Base-by-base conservation (phyloP, 2,113 vertebrate species). In the Ammodytes dubius region DNA sequence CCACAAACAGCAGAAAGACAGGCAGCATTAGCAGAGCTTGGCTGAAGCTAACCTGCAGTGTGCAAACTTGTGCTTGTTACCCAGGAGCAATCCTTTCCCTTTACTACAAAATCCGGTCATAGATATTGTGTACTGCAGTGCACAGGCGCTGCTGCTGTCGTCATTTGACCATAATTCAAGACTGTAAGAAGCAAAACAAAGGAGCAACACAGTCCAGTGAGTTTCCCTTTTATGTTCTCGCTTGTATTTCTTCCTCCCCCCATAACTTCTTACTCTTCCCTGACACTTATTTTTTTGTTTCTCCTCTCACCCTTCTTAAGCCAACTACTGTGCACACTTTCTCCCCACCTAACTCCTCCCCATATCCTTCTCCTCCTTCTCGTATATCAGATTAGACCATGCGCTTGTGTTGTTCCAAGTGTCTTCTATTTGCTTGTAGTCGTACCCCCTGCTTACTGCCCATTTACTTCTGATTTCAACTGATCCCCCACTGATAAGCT, bases 381-480 rank as follows among this genome's bases (percentile, higher is more conserved):
- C 57, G 27, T 67, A 50, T 66, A 77, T 87, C 84, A 86, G 70
- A 79, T 88, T 63, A 65, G 39, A 64, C 27, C 56, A 59, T 52
- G 56, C 43, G 12, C 53, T 61, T 10, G 19, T 91, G 79, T 85
- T 89, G 87, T 86, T 84, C 66, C 85, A 92, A 67, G 70, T 89
- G 85, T 90, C 84, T 86, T 81, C 64, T 73, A 80, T 90, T 87
- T 87, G 52, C 71, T 78, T 63, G 57, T 65, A 88, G 71, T 81
- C n/a, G 47, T 61, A 81, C 61, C 80, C 60, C 65, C 58, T 15
- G 13, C 66, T 67, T 49, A 49, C 69, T 46, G 61, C 72, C 77
- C 71, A 71, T 88, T 84, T 84, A 79, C 81, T 54, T 86, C 81
- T 78, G 75, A 91, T 91, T 85, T 91, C 69, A 70, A 86, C 49